Percentiles rank a stretch among this genome's conserved stretches.
Evolutionary conservation across 2,113 vertebrate species (phyloP).

Genomic region (Indri indri): DNA sequence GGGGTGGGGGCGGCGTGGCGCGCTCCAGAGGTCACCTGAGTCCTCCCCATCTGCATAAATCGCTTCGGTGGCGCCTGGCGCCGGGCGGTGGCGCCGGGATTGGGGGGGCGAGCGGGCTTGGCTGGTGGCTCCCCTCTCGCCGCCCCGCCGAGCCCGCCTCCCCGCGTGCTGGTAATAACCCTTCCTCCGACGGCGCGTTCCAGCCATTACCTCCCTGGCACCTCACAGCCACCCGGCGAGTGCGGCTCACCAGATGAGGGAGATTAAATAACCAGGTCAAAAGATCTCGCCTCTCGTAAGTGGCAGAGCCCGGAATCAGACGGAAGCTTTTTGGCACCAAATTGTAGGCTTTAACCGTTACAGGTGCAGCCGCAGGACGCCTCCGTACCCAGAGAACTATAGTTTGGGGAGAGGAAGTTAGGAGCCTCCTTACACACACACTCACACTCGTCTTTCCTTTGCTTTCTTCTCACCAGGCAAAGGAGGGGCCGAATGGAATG

Average conservation of each 20-base stretch:
- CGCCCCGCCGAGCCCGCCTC: neutral
- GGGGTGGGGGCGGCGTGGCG: neutral
- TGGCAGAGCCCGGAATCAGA: conserved; percentile 9
- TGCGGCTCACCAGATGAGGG: neutral
- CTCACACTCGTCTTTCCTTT: neutral
- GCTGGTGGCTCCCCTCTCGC: rapidly evolving
- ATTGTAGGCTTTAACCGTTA: neutral
- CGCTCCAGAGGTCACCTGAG: neutral
- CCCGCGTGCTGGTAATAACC: rapidly evolving
- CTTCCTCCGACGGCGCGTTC: neutral
- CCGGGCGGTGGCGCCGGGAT: rapidly evolving
- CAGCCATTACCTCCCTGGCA: neutral
- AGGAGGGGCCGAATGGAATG: neutral
- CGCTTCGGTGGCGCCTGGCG: neutral
- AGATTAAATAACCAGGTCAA: neutral
- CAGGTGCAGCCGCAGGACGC: neutral
- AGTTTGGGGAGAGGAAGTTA: neutral
- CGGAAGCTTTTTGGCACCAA: neutral
- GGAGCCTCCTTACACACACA: neutral
- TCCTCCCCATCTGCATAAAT: neutral
- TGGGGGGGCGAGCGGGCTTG: neutral
- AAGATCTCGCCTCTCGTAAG: neutral
- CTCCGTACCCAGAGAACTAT: neutral
- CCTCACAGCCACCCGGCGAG: neutral
- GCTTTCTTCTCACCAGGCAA: neutral